A percentile compares a stretch with the other conserved stretches of the same genome.
These are phyloP conservation scores for Siphonodentalium dalli DNA, from an alignment of 2,888 invertebrate species.

Conservation along the genomic window DNA sequence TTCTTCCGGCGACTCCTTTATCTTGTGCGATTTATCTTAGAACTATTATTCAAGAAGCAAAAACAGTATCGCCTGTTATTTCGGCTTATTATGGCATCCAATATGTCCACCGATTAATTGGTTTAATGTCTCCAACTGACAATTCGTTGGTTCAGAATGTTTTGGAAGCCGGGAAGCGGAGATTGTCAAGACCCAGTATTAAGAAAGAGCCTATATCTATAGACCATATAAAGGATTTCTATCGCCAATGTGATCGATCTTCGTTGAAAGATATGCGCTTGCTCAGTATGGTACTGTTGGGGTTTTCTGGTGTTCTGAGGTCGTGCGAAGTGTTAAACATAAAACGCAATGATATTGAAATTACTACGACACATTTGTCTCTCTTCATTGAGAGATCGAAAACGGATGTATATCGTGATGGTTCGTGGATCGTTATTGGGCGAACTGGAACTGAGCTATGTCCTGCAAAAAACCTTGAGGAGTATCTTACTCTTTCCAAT, in stretches of 20 bases:
- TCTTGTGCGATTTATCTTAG: conserved; percentile 2
- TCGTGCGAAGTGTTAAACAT: conserved; percentile 15
- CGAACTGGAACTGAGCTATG: conserved; percentile 14
- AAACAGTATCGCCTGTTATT: conserved; percentile 1
- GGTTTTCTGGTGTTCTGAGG: conserved; percentile 15
- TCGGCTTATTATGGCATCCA: conserved; percentile 13
- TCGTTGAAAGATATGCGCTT: conserved; percentile 13
- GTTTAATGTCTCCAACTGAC: conserved; percentile 4
- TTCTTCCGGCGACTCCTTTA: conserved; percentile 9
- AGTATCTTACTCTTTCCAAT: conserved; percentile 11
- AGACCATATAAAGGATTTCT: conserved; percentile 4
- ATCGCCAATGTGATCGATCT: conserved; percentile 7
- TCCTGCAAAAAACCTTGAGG: conserved; percentile 14
- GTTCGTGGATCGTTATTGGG: conserved; percentile 18
- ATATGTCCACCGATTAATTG: conserved; percentile 3
- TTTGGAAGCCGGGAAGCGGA: conserved; percentile 5
- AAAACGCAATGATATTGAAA: conserved; percentile 4
- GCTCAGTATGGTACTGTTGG: too few species aligned
- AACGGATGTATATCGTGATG: conserved; percentile 18
- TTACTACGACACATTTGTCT: conserved; percentile 8
- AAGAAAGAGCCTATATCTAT: conserved; percentile 12
- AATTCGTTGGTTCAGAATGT: conserved; percentile 3
- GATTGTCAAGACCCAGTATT: not conserved
- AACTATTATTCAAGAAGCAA: conserved; percentile 6
- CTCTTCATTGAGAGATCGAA: conserved; percentile 12